phyloP scores from a whole-genome alignment of 2,797 vertebrate species.

The Rhinichthys osculus region DNA sequence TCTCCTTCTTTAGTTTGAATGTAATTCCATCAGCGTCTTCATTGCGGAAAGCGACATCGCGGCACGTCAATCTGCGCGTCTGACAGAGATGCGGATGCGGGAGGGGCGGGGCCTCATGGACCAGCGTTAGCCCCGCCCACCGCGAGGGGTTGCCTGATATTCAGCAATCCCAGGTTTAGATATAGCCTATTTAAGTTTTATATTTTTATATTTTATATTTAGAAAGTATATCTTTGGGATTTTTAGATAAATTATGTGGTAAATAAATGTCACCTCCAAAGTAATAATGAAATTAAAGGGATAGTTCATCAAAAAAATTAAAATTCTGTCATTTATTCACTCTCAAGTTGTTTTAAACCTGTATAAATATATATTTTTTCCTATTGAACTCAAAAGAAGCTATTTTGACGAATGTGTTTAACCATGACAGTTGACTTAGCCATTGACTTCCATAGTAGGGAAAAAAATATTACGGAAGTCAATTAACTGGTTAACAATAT shows the following conservation, averaged over 20 bases:
- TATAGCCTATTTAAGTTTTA: no score
- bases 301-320: no score
- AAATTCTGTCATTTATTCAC: background rate
- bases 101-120: conserved; percentile 59
- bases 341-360: background rate
- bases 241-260: background rate
- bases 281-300: background rate
- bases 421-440: no score
- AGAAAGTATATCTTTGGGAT: no score
- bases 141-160: conserved; percentile 4
- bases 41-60: conserved; percentile 63
- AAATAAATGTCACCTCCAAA: background rate
- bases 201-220: background rate
- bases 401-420: background rate
- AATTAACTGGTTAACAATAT: background rate
- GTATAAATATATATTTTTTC: background rate
- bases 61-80: conserved; percentile 49
- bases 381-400: background rate
- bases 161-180: background rate
- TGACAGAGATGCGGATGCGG: conserved; percentile 69
- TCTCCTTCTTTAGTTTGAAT: conserved; percentile 40
- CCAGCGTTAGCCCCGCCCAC: conserved; percentile 9
- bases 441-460: no score
- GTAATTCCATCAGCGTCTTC: background rate
- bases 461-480: no score